A percentile compares a stretch with the other conserved stretches of the same genome.
These are phyloP conservation scores for Latheticus oryzae DNA, from an alignment of 2,888 invertebrate species.

Conservation along the genomic window DNA sequence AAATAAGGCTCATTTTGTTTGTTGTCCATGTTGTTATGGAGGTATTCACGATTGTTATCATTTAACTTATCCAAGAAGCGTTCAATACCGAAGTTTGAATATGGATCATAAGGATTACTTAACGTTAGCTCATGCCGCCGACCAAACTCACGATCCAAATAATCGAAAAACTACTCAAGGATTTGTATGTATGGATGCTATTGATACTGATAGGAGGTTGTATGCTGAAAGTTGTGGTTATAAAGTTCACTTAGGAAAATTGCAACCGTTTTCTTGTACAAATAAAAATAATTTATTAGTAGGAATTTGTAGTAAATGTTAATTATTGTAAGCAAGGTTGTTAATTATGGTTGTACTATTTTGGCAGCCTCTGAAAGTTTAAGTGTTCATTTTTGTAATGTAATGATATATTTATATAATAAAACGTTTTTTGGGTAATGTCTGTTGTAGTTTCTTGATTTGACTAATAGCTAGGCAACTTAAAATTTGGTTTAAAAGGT, in stretches of 20 bases:
- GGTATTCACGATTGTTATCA: slow-evolving; percentile 84
- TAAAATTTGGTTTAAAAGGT: no score
- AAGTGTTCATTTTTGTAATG: no score
- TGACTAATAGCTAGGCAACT: no score
- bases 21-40: slow-evolving; percentile 96
- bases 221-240: slow-evolving; percentile 83
- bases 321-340: slow-evolving; percentile 3
- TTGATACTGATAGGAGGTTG: slow-evolving; percentile 86
- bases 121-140: slow-evolving; percentile 89
- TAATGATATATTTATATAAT: no score
- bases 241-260: slow-evolving; percentile 77
- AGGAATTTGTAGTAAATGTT: slow-evolving; percentile 65
- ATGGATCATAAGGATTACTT: slow-evolving; percentile 72
- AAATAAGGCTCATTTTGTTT: slow-evolving; percentile 83
- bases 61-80: slow-evolving; percentile 85
- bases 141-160: slow-evolving; percentile 86
- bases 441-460: no score
- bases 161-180: slow-evolving; percentile 81
- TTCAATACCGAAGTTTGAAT: slow-evolving; percentile 64
- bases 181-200: slow-evolving; percentile 85
- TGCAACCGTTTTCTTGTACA: slow-evolving; percentile 86
- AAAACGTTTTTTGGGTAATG: no score
- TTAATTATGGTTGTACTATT: slow-evolving; percentile 8
- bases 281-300: slow-evolving; percentile 92
- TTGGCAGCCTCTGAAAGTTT: no score